phyloP scores from a whole-genome alignment of 2,888 invertebrate species.

The Fragum whitleyi region DNA sequence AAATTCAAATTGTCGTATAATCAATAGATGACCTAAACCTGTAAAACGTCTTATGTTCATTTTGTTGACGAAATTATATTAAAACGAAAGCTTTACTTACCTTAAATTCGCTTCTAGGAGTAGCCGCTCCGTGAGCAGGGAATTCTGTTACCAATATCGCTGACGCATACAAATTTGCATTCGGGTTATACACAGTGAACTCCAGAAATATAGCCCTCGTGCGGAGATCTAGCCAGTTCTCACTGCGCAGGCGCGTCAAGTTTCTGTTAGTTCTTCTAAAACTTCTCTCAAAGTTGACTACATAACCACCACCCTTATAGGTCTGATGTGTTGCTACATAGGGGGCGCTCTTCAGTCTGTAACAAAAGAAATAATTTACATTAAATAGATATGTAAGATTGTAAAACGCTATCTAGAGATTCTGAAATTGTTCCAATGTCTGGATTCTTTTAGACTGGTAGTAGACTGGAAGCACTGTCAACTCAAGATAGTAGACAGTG shows the following conservation, averaged over 20 bases:
- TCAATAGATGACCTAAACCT: no score
- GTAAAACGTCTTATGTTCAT: no score
- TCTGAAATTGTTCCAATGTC: no score
- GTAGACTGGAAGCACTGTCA: no score
- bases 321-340: slow-evolving; percentile 84
- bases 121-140: slow-evolving; percentile 80
- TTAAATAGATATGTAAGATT: not conserved
- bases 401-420: not conserved
- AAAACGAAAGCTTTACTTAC: no score
- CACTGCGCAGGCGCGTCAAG: slow-evolving; percentile 81
- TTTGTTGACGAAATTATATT: no score
- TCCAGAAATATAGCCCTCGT: slow-evolving; percentile 86
- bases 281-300: slow-evolving; percentile 79
- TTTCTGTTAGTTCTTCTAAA: slow-evolving; percentile 78
- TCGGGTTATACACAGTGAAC: slow-evolving; percentile 86
- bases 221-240: slow-evolving; percentile 85
- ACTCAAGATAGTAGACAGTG: no score
- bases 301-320: slow-evolving; percentile 85
- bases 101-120: slow-evolving; percentile 80
- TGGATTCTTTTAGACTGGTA: no score
- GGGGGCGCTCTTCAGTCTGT: slow-evolving; percentile 85
- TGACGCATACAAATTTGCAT: slow-evolving; percentile 83
- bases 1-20: no score
- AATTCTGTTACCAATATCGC: slow-evolving; percentile 82
- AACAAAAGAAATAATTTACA: slow-evolving; percentile 31